phyloP scores from a whole-genome alignment of 23 tunicate genomes.

The Halocynthia aurantium region DNA sequence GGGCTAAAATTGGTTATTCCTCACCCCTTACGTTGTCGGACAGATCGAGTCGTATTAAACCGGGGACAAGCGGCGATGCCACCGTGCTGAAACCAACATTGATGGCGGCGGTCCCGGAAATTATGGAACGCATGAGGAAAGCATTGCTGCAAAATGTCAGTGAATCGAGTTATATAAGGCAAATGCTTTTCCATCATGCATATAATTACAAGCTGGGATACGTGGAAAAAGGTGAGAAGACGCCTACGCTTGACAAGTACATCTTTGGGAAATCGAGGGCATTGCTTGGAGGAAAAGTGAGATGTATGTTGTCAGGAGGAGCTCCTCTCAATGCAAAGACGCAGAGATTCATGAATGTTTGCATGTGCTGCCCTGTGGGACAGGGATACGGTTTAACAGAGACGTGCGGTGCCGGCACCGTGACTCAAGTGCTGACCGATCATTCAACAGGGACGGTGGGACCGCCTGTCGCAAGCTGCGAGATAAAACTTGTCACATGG shows the following conservation, averaged over 20 bases:
- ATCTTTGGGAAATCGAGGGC: constrained; percentile 61
- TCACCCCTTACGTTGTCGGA: constrained; percentile 89
- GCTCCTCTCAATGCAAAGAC: constrained; percentile 93
- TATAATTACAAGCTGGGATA: constrained; percentile 75
- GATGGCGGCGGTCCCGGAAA: constrained; percentile 98
- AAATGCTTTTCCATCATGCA: constrained; percentile 57
- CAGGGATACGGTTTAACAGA: constrained; percentile 97
- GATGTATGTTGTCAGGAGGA: constrained; percentile 91
- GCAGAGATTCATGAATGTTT: constrained; percentile 93
- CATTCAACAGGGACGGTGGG: constrained; percentile 87
- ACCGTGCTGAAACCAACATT: constrained; percentile 73
- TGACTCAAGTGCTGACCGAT: constrained; percentile 71
- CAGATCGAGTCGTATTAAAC: constrained; percentile 77
- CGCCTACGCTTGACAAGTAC: constrained; percentile 68
- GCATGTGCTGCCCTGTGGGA: constrained; percentile 95
- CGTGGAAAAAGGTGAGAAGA: constrained; percentile 66
- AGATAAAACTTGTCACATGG: constrained; percentile 88
- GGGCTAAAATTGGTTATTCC: constrained; percentile 88
- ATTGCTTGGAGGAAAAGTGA: constrained; percentile 78
- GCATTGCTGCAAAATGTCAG: constrained; percentile 69
- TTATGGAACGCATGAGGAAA: constrained; percentile 93
- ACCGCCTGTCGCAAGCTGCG: constrained; percentile 82
- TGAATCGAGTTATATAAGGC: constrained; percentile 32
- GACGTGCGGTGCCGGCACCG: constrained; percentile 89
- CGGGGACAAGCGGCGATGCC: constrained; percentile 89